Conservation (phyloP, 2,113 vertebrate genomes). For the Sminthopsis crassicaudata region DNA sequence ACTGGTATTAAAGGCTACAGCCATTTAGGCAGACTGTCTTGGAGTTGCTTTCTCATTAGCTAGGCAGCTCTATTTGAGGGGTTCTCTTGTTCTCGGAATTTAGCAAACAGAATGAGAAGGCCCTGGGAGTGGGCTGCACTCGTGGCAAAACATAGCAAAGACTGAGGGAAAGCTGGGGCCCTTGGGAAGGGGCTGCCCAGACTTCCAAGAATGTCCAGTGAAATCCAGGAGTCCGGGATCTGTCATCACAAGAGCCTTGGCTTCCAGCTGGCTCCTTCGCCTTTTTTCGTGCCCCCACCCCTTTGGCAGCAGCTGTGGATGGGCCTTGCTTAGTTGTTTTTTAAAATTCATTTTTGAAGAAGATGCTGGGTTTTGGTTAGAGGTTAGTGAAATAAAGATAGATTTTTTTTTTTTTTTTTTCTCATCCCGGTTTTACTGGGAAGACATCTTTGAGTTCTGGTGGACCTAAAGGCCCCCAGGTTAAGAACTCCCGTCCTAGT, state of each 20-base stretch:
- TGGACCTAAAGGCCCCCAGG: not conserved
- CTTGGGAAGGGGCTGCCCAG: not conserved
- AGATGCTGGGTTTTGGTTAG: not conserved
- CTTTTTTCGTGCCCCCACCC: not conserved
- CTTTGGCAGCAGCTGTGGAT: not conserved
- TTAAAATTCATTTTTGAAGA: not conserved
- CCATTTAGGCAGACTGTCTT: not conserved
- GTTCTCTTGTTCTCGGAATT: not conserved
- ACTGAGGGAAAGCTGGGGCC: not conserved
- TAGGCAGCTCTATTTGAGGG: not conserved
- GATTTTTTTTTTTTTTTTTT: not conserved
- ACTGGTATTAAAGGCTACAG: not conserved
- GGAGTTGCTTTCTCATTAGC: not conserved
- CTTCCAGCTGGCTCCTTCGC: not conserved
- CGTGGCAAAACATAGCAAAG: too few species aligned
- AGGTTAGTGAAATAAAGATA: not conserved
- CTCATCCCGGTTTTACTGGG: not conserved
- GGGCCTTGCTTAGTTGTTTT: not conserved
- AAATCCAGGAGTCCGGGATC: not conserved
- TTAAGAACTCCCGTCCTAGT: not conserved
- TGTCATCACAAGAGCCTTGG: not conserved
- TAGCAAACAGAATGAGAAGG: not conserved
- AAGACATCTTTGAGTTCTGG: not conserved
- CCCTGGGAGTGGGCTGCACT: not conserved
- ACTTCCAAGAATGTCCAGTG: not conserved